phyloP scores from a whole-genome alignment of 2,113 vertebrate species.

The Ranitomeya imitator region DNA sequence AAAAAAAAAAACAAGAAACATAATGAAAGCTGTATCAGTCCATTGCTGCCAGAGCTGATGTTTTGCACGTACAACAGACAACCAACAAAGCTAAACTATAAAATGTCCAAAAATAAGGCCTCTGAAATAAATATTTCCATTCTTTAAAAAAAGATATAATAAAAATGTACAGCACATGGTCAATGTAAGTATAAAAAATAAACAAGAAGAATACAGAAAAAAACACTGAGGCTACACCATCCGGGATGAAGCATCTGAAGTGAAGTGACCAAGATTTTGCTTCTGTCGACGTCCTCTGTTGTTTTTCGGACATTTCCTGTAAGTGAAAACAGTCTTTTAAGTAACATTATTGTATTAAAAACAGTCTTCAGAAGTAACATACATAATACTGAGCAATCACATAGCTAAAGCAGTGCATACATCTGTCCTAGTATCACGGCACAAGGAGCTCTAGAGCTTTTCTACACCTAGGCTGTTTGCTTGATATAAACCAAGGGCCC shows the following conservation, averaged over 20 bases:
- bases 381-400: background rate
- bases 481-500: too few species aligned
- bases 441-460: too few species aligned
- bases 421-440: background rate
- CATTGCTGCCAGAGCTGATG: conserved; percentile 73
- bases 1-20: conserved; percentile 77
- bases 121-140: conserved; percentile 91
- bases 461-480: too few species aligned
- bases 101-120: conserved; percentile 91
- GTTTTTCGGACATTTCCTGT: conserved; percentile 95
- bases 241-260: conserved; percentile 91
- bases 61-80: conserved; percentile 70
- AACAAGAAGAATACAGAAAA: conserved; percentile 11
- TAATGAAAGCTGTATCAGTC: conserved; percentile 72
- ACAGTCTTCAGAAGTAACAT: background rate
- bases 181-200: conserved; percentile 83
- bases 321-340: conserved; percentile 20
- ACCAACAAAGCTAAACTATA: conserved; percentile 76
- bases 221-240: conserved; percentile 84
- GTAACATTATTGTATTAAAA: background rate
- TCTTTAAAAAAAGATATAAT: conserved; percentile 84
- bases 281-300: conserved; percentile 92
- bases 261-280: conserved; percentile 95
- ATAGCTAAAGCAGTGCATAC: background rate
- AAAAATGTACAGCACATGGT: conserved; percentile 86